These are phyloP conservation scores for Corapipo altera DNA, from an alignment of 2,113 vertebrate species.

Conservation along the genomic window DNA sequence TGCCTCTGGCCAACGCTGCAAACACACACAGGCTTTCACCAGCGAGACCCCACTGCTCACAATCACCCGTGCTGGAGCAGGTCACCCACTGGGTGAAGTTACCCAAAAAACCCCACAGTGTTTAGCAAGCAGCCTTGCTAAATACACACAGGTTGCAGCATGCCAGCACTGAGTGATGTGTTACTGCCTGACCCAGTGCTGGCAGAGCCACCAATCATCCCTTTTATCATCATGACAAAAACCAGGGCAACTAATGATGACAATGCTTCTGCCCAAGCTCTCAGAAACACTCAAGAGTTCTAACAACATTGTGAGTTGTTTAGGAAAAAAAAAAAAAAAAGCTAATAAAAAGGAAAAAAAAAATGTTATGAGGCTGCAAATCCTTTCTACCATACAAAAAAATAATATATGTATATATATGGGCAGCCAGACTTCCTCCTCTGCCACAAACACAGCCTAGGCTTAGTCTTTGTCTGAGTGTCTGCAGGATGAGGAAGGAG, in stretches of 20 bases:
- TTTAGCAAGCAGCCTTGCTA: not conserved
- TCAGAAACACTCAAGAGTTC: not conserved
- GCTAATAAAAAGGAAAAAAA: not conserved
- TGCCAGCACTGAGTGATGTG: accelerated
- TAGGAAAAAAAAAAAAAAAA: not conserved
- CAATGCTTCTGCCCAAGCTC: not conserved
- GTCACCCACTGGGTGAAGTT: accelerated
- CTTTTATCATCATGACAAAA: not conserved
- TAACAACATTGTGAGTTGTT: not conserved
- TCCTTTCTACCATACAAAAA: not conserved
- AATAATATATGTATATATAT: not conserved
- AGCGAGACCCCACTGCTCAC: not conserved
- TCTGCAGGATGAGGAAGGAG: not conserved
- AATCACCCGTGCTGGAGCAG: not conserved
- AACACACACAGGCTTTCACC: not conserved
- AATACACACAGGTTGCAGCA: not conserved
- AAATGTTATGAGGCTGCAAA: not conserved
- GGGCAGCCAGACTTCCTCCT: not conserved
- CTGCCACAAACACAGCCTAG: not conserved
- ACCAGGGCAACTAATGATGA: too few relatives aligned
- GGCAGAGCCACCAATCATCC: not conserved
- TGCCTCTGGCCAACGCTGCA: conserved; percentile 92
- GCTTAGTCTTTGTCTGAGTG: not conserved
- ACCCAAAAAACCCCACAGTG: not conserved
- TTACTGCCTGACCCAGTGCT: not conserved